Percentiles rank a stretch among this genome's conserved stretches.
Evolutionary conservation across 2,113 vertebrate genomes (phyloP).

Genomic region (Ceuthmochares aereus): DNA sequence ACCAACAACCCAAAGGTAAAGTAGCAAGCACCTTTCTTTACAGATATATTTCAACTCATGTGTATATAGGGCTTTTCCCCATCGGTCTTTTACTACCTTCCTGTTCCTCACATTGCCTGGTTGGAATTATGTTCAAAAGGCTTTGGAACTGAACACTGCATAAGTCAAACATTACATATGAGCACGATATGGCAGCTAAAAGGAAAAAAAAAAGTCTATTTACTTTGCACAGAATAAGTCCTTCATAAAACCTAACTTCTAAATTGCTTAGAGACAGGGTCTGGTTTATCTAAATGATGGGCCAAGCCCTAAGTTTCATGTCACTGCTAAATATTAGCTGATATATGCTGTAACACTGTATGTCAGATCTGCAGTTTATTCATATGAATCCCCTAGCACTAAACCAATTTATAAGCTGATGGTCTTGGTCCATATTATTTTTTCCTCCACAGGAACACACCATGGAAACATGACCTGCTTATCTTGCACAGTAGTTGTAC

Average conservation of each 20-base stretch:
- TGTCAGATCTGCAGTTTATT: background rate
- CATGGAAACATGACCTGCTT: background rate
- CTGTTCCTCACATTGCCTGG: background rate
- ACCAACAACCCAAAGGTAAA: background rate
- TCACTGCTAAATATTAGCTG: background rate
- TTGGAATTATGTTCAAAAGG: background rate
- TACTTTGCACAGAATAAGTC: background rate
- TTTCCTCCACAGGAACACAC: background rate
- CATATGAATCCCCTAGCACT: background rate
- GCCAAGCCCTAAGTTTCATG: background rate
- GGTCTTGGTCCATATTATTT: background rate
- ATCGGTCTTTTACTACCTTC: background rate
- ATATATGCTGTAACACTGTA: accelerated
- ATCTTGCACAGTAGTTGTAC: background rate
- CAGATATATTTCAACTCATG: background rate
- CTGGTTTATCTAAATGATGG: background rate
- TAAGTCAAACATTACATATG: background rate
- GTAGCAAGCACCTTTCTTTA: background rate
- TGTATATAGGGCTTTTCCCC: background rate
- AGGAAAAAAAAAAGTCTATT: background rate
- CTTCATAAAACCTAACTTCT: background rate
- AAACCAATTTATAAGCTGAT: background rate
- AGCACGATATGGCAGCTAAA: background rate
- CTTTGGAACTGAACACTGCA: background rate
- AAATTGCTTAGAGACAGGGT: background rate